phyloP scores from a whole-genome alignment of 1,140 invertebrate species.

The Vanessa atalanta region DNA sequence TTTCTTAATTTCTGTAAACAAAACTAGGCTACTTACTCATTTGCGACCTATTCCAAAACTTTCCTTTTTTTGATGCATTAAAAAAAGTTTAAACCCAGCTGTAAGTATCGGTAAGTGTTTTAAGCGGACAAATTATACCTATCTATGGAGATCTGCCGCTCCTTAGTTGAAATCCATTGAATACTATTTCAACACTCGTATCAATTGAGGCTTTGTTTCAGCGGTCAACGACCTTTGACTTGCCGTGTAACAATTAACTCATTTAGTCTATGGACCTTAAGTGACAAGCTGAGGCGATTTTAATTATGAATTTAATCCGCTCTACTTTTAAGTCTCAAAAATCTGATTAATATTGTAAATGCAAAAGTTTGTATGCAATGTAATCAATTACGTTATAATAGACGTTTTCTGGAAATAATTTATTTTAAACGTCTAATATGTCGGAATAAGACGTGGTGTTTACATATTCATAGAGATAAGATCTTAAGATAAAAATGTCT shows the following conservation, averaged over 20 bases:
- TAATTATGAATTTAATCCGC: not conserved
- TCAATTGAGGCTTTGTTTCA: slow-evolving; percentile 74
- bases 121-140: slow-evolving; percentile 36
- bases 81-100: not conserved
- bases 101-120: slow-evolving; percentile 14
- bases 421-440: no score
- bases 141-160: slow-evolving; percentile 35
- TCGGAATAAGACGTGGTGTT: no score
- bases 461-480: no score
- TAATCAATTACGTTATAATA: no score
- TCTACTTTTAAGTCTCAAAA: no score
- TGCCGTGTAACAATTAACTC: slow-evolving; percentile 59
- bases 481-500: not conserved
- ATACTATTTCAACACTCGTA: slow-evolving; percentile 67
- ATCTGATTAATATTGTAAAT: no score
- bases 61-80: no score
- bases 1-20: no score
- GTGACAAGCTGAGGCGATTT: slow-evolving; percentile 37
- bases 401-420: no score
- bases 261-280: slow-evolving; percentile 38
- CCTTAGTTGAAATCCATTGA: slow-evolving; percentile 53
- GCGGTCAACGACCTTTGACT: slow-evolving; percentile 63
- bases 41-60: no score
- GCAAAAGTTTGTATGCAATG: no score
- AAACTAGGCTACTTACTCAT: no score